Evolutionary conservation across 2,797 vertebrate species (phyloP).

Genomic region (Enteromius unitaeniatus): DNA sequence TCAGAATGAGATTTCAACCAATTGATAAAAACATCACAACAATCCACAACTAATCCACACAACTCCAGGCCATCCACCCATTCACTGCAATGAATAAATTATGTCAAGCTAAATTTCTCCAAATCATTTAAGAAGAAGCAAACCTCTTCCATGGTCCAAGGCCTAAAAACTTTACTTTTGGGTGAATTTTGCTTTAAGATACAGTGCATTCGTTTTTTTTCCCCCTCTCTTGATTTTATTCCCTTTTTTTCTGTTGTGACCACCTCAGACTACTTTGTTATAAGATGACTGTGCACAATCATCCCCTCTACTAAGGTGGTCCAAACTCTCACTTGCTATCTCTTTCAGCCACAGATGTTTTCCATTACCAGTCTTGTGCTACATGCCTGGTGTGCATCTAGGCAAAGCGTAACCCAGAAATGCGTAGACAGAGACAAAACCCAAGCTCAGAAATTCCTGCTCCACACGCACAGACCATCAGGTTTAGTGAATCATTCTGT

Average conservation of each 20-base stretch:
- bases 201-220: background rate
- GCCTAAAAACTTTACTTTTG: background rate
- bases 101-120: background rate
- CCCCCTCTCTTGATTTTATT: background rate
- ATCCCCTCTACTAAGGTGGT: background rate
- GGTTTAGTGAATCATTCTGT: conserved; percentile 34
- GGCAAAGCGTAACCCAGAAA: background rate
- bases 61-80: background rate
- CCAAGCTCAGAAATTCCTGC: background rate
- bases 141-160: background rate
- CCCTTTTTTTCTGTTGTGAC: background rate
- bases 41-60: background rate
- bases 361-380: background rate
- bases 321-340: background rate
- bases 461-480: background rate
- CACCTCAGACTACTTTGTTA: background rate
- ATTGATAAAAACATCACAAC: background rate
- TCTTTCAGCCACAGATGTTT: background rate
- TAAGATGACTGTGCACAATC: background rate
- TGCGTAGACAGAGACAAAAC: background rate
- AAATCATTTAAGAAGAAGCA: background rate
- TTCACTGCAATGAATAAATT: background rate
- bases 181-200: background rate
- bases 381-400: background rate
- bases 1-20: background rate